Evolutionary conservation across 1,140 invertebrate species (phyloP).

Genomic region (Drosophila parvula): DNA sequence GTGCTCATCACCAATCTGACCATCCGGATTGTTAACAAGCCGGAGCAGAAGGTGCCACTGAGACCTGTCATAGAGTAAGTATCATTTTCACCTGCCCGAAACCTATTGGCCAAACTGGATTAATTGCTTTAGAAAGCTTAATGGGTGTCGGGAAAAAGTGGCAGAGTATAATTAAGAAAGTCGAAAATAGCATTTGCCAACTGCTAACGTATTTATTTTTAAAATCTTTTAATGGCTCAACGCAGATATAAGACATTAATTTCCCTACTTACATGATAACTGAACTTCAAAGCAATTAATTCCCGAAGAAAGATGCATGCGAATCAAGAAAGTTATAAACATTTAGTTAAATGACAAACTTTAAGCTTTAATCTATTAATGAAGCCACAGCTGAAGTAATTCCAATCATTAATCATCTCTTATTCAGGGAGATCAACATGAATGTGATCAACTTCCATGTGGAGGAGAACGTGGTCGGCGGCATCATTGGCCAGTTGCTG

Average conservation of each 20-base stretch:
- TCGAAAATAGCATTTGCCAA: slow-evolving; percentile 1
- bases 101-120: slow-evolving; percentile 19
- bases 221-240: slow-evolving; percentile 3
- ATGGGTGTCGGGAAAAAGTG: slow-evolving; percentile 2
- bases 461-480: slow-evolving; percentile 90
- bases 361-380: neutral
- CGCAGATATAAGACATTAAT: neutral
- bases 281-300: neutral
- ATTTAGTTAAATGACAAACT: neutral
- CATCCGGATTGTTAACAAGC: slow-evolving; percentile 91
- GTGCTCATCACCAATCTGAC: slow-evolving; percentile 92
- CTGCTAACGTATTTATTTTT: neutral
- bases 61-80: slow-evolving; percentile 88
- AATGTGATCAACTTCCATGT: slow-evolving; percentile 90
- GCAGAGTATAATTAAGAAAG: neutral
- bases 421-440: slow-evolving; percentile 86
- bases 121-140: slow-evolving; percentile 22
- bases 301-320: neutral
- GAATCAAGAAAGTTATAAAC: neutral
- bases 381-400: neutral
- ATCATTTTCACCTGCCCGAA: slow-evolving; percentile 9
- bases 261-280: neutral
- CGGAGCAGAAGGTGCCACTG: slow-evolving; percentile 85
- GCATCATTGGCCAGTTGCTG: slow-evolving; percentile 90
- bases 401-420: neutral